phyloP scores from a whole-genome alignment of 2,888 invertebrate genomes.

The Steinernema carpocapsae region DNA sequence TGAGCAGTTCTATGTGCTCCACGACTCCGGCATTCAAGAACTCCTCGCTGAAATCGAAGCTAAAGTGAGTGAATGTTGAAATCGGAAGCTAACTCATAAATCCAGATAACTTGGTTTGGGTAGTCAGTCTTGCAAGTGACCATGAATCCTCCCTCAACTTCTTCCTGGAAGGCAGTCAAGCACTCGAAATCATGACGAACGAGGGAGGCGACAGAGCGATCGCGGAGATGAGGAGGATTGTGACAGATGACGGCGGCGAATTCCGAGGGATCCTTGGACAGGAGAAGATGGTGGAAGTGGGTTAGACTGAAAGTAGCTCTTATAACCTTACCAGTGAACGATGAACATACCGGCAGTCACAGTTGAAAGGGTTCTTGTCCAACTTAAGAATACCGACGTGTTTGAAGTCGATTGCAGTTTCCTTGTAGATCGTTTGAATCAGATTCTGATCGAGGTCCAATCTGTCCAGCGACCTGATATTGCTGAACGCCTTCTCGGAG shows the following conservation, averaged over 20 bases:
- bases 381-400: constrained; percentile 45
- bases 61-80: neutral
- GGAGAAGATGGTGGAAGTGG: neutral
- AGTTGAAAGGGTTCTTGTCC: constrained; percentile 61
- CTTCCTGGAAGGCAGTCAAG: neutral
- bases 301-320: neutral
- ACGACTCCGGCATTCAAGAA: neutral
- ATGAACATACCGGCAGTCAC: constrained; percentile 59
- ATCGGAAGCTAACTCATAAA: constrained; percentile 19
- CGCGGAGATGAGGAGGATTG: constrained; percentile 17
- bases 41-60: neutral
- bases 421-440: constrained; percentile 50
- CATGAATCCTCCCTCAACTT: constrained; percentile 6
- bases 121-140: constrained; percentile 33
- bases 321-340: too few species aligned
- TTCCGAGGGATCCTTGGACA: neutral
- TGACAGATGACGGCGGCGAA: neutral
- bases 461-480: constrained; percentile 39
- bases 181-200: constrained; percentile 10
- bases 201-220: neutral
- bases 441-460: constrained; percentile 53
- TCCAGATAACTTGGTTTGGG: constrained; percentile 12
- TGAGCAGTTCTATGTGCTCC: constrained; percentile 24
- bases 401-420: neutral
- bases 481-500: constrained; percentile 40